Conservation (phyloP, 2,113 vertebrate species). For the Rhipidura dahli region DNA sequence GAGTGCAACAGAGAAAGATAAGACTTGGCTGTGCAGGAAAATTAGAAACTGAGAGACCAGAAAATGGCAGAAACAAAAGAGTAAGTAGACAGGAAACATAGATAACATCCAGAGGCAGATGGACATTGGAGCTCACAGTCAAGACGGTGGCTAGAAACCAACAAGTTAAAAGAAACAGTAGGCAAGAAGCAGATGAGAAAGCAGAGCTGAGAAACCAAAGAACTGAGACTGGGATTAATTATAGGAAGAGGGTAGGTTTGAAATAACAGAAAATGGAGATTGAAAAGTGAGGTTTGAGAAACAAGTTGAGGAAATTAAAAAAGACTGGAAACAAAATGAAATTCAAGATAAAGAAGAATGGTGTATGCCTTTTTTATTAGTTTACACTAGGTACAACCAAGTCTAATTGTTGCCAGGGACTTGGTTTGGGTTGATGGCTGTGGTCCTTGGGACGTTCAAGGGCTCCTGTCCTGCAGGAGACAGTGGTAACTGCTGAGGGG, state of each 20-base stretch:
- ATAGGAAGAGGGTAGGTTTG: not conserved
- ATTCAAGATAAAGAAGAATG: not conserved
- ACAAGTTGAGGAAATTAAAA: not conserved
- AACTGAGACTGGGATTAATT: not conserved
- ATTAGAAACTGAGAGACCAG: no score
- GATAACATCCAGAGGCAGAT: not conserved
- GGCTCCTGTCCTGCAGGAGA: not conserved
- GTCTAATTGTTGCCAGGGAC: not conserved
- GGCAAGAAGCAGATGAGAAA: rapidly evolving
- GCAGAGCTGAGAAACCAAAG: not conserved
- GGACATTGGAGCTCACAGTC: not conserved
- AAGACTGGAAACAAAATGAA: not conserved
- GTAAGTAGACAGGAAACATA: not conserved
- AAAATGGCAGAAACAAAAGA: no score
- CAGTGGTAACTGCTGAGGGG: not conserved
- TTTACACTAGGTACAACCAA: rapidly evolving
- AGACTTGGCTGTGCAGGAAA: no score
- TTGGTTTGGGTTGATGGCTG: not conserved
- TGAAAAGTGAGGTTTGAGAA: not conserved
- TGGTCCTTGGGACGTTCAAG: rapidly evolving
- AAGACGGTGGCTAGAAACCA: not conserved
- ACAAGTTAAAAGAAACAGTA: not conserved
- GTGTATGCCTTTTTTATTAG: not conserved
- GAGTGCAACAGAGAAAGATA: no score
- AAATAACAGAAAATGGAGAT: not conserved